A percentile compares a stretch with the other conserved stretches of the same genome.
phyloP scores from a whole-genome alignment of 2,113 vertebrate species.

The Brevimyrus niger region DNA sequence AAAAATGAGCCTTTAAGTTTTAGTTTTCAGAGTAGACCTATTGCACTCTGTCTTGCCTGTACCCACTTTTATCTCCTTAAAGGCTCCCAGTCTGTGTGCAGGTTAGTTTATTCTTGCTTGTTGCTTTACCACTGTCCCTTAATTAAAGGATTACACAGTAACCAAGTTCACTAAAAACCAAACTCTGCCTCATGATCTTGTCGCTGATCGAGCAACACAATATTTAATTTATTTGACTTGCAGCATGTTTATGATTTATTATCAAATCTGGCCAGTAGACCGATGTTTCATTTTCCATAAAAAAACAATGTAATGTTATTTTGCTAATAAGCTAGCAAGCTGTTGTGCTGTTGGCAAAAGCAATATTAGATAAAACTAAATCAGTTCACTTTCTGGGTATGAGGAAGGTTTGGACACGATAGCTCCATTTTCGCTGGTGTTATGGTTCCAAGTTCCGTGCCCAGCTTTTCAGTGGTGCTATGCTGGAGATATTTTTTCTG shows the following conservation, averaged over 20 bases:
- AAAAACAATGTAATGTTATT: no score
- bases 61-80: background rate
- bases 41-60: background rate
- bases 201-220: background rate
- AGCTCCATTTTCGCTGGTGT: background rate
- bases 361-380: background rate
- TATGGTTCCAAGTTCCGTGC: background rate
- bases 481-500: background rate
- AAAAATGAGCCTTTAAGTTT: background rate
- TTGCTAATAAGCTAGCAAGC: no score
- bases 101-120: background rate
- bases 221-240: background rate
- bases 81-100: background rate
- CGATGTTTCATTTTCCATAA: no score
- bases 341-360: background rate
- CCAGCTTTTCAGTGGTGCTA: background rate
- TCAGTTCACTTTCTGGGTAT: background rate
- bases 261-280: no score
- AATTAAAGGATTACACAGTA: background rate
- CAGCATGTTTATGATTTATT: background rate
- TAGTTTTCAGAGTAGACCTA: background rate
- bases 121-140: background rate
- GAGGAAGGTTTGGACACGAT: background rate
- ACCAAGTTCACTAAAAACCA: background rate
- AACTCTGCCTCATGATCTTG: background rate